Percentiles rank a stretch among this genome's conserved stretches.
These are phyloP conservation scores for Globia sparganii DNA, from an alignment of 2,888 invertebrate species.

Conservation along the genomic window DNA sequence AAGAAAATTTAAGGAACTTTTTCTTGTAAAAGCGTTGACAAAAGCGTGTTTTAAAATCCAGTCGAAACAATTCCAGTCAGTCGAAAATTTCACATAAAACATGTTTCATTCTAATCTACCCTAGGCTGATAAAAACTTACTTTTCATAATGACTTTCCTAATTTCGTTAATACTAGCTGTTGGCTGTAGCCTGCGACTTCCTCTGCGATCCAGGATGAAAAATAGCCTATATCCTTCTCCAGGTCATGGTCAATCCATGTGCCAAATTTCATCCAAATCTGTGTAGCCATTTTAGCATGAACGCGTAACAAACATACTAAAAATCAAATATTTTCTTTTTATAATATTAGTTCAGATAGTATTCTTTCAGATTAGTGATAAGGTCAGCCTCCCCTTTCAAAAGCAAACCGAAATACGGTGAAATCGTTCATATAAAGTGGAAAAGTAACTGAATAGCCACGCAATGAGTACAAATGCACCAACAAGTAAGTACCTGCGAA, in stretches of 20 bases:
- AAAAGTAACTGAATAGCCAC: slow-evolving; percentile 22
- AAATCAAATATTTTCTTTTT: not conserved
- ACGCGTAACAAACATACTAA: not conserved
- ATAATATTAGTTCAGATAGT: not conserved
- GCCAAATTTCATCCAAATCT: not conserved
- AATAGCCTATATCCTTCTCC: not conserved
- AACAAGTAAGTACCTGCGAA: slow-evolving; percentile 9
- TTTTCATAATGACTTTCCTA: not conserved
- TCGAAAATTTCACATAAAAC: not conserved
- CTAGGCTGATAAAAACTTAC: not conserved
- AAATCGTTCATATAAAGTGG: not conserved
- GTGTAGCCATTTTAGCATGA: not conserved
- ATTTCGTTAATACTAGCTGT: not conserved
- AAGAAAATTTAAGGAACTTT: slow-evolving; percentile 2
- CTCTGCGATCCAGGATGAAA: not conserved
- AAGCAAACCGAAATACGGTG: not conserved
- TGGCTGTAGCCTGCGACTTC: not conserved
- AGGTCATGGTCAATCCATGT: not conserved
- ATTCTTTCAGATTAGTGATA: not conserved
- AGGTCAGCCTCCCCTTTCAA: not conserved
- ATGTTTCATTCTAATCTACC: not conserved
- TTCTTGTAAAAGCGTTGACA: not conserved
- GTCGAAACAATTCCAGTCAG: too few species aligned
- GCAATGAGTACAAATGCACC: slow-evolving; percentile 18
- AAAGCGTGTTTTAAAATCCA: slow-evolving; percentile 4